Evolutionary conservation across 2,113 vertebrate genomes (phyloP).

Genomic region (Ailuropoda melanoleuca): DNA sequence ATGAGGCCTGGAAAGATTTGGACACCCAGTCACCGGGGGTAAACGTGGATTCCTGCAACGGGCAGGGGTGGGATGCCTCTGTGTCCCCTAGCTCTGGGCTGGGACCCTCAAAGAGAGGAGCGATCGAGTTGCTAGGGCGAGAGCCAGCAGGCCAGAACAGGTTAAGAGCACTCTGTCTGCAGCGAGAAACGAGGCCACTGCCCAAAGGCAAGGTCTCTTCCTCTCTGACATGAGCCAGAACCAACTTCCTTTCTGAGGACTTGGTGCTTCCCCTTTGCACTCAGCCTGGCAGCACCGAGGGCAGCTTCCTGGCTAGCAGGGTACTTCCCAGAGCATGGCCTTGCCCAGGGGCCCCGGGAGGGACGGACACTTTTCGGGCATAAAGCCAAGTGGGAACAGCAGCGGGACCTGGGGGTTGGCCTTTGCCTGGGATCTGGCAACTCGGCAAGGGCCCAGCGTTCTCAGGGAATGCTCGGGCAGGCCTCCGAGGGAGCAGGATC

Average conservation of each 20-base stretch:
- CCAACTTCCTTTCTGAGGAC: background rate
- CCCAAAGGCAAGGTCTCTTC: background rate
- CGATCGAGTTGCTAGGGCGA: background rate
- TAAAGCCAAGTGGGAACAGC: background rate
- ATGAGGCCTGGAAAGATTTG: background rate
- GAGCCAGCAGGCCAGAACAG: background rate
- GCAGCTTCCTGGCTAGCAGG: background rate
- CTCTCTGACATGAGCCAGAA: background rate
- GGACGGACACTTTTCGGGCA: background rate
- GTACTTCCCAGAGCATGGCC: background rate
- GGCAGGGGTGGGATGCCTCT: background rate
- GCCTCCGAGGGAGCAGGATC: background rate
- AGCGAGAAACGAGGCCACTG: background rate
- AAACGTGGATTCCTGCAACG: background rate
- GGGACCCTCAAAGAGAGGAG: background rate
- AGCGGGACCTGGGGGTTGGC: background rate
- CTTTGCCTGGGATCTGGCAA: background rate
- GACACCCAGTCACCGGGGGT: background rate
- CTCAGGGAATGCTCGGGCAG: background rate
- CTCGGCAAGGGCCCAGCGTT: background rate
- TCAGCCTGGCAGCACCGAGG: background rate
- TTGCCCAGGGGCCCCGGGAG: background rate
- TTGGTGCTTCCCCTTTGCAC: background rate
- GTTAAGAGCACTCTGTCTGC: background rate
- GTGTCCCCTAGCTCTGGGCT: background rate